Evolutionary conservation across 1,140 invertebrate species (phyloP), one percentile per base, ranked within the genome.

Genomic region (Rhyacophila brunnea): DNA sequence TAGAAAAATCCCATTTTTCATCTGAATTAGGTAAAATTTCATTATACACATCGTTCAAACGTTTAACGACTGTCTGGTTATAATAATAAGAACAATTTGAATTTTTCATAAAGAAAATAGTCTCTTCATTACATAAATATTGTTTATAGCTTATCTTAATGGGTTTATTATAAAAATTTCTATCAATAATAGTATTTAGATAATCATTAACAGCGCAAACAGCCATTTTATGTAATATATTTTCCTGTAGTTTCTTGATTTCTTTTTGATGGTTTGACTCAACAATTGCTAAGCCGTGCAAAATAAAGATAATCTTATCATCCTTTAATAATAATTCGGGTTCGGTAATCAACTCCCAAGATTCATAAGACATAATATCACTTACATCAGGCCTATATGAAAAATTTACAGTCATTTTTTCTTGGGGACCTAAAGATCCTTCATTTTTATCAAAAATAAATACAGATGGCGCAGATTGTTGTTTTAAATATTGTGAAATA

Each of bases 391-490:
- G 50, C 5, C 20, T 23, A 32, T 67, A 74, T 65, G 64, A 71
- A 28, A 73, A 35, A 0, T 52, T 45, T 1, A 74, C 14, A 6
- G 43, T 32, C 0, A 52, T 38, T 1, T 53, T 59, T 18, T 73
- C 64, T 0, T 71, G 68, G 0, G 69, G 71, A 3, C 67, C 52
- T 40, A 74, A 56, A 9, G 66, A 18, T 0, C 48, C 56, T 1
- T 62, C 66, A 14, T 65, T 71, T 34, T 73, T 73, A 11, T 73
- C 65, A 17, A 74, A 74, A 43, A 66, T 70, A 23, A 73, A 74
- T 1, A 38, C 9, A 20, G 60, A 60, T 0, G 6, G 14, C 6
- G 17, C 20, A 28, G 1, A 42, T 4, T 4, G 13, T 0, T 58
- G 6, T 0, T 55, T 43, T 13, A 63, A 3, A 5, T 42, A 3